Conservation (phyloP, 2,888 invertebrate species). For the Plagodis dolabraria region DNA sequence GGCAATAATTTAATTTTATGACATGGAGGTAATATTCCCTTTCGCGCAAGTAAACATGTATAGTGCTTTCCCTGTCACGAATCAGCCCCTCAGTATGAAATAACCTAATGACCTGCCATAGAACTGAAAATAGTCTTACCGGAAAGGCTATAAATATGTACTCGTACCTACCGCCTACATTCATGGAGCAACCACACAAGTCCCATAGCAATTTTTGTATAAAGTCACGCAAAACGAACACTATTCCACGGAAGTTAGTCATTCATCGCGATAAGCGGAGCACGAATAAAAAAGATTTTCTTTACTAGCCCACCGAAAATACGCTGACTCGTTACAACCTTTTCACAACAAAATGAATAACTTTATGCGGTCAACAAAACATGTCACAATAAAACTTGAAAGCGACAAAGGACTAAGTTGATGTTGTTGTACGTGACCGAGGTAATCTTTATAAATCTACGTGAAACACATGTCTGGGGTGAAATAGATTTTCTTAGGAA, state of each 20-base stretch:
- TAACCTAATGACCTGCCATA: constrained; percentile 14
- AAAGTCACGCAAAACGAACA: constrained; percentile 51
- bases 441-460: constrained; percentile 28
- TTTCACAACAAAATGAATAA: constrained; percentile 14
- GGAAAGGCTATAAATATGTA: constrained; percentile 23
- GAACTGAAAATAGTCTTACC: constrained; percentile 24
- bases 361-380: background rate
- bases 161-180: constrained; percentile 16
- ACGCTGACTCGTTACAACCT: constrained; percentile 16
- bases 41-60: too few species aligned
- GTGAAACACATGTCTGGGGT: constrained; percentile 21
- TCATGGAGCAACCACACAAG: constrained; percentile 16
- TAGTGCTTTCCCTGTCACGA: too few species aligned
- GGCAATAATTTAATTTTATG: too few species aligned
- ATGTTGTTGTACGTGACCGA: constrained; percentile 1
- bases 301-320: constrained; percentile 22
- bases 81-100: background rate
- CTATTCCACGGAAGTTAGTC: constrained; percentile 43
- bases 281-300: constrained; percentile 42
- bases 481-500: constrained; percentile 22
- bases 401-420: constrained; percentile 1
- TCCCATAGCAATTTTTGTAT: constrained; percentile 41
- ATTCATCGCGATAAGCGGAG: constrained; percentile 47
- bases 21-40: too few species aligned
- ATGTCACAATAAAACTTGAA: background rate